Evolutionary conservation across 2,888 invertebrate genomes (phyloP), one percentile per base, ranked within the genome.

Genomic region (Ormyrus pomaceus): DNA sequence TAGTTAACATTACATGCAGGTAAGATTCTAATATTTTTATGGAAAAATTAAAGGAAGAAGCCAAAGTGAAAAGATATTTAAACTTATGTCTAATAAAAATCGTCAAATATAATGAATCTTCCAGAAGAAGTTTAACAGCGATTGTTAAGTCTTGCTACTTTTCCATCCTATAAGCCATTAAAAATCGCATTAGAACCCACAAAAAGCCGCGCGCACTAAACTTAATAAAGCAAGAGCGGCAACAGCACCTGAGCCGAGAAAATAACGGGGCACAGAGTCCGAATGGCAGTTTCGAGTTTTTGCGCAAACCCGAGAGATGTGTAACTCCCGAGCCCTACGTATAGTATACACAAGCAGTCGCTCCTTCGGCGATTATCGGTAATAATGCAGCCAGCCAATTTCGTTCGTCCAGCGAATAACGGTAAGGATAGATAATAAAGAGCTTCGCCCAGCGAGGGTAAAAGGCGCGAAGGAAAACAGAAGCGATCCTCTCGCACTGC

Each of bases 311-410:
- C 9, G 34, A 34, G 34, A 34, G 34, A 34, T 34, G 34, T 34
- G 34, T 34, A 34, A 34, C 71, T 65, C 4, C 46, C 58, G 55
- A 46, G 34, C 34, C 34, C 34, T 34, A 4, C 34, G 0, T 34
- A 34, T 4, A 34, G 34, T 34, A 34, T 53, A 9, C 73, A 7
- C 55, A 55, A 19, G 11, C 13, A 64, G 5, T 13, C n/a, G 13
- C 55, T 55, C 45, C n/a, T 53, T 82, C 74, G 76, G 79, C 82
- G 83, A 84, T 84, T 84, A 84, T 83, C 81, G 83, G 74, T 84
- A 84, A 84, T 83, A 82, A 80, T 72, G 68, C 77, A 62, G 53
- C 82, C 78, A 81, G 80, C 50, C 61, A 58, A 56, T 34, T 50
- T 13, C 50, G 73, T 68, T 73, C 46, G 19, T 59, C 53, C 34